Conservation (phyloP, 1,140 invertebrate species). For the Plodia interpunctella region DNA sequence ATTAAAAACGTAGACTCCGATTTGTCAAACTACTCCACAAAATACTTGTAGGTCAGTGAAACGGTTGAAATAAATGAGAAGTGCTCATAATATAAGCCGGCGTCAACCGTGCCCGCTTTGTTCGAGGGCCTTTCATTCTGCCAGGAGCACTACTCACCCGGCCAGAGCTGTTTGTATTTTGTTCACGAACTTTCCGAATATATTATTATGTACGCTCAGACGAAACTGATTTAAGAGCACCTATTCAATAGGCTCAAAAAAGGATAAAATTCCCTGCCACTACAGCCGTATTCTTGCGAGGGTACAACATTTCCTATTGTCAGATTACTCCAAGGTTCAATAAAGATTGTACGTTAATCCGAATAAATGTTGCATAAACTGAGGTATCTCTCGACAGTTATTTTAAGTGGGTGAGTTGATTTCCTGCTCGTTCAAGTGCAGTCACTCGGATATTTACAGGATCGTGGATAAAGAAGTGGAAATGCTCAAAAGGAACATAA, state of each 20-base stretch:
- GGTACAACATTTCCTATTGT: conserved; percentile 20
- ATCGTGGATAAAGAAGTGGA: too few relatives aligned
- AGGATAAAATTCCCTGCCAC: conserved; percentile 41
- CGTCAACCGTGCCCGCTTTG: conserved; percentile 50
- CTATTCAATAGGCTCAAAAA: conserved; percentile 46
- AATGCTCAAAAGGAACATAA: too few relatives aligned
- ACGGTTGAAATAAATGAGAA: conserved; percentile 48
- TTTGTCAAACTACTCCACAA: not conserved
- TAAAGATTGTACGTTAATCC: conserved; percentile 11
- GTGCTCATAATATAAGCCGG: conserved; percentile 37
- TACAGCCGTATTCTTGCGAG: conserved; percentile 20
- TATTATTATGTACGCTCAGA: conserved; percentile 62
- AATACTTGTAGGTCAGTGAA: conserved; percentile 17
- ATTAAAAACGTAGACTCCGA: not conserved
- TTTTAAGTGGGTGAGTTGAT: not conserved
- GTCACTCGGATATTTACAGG: conserved; percentile 35
- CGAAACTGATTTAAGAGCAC: conserved; percentile 62
- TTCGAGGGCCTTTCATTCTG: conserved; percentile 48
- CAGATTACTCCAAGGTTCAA: conserved; percentile 19
- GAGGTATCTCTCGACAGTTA: not conserved
- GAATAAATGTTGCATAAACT: conserved; percentile 1
- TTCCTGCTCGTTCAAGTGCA: conserved; percentile 12
- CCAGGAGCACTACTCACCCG: conserved; percentile 28
- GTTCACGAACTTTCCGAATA: conserved; percentile 69
- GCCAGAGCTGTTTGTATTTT: conserved; percentile 65